Evolutionary conservation across 2,888 invertebrate species (phyloP), one percentile per base, ranked within the genome.

Genomic region (Drosophila paracracens): DNA sequence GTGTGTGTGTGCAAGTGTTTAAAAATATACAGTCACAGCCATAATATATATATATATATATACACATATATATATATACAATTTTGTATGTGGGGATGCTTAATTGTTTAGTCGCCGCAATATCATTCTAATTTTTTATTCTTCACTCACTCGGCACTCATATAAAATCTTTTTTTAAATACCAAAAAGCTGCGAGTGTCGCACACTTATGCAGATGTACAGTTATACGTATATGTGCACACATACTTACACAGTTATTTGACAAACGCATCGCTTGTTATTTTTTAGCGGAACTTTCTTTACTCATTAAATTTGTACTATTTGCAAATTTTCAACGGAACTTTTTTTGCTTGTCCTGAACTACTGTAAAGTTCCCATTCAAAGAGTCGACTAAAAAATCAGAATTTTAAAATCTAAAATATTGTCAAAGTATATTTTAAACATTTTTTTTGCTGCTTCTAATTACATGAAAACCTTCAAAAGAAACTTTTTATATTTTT

Each of bases 31-130:
- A 36, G 27, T 38, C 25, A 31, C n/a, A 65, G n/a, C n/a, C 36
- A 50, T 48, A 57, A n/a, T 53, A 54, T 29, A 5, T n/a, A 25
- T 29, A 10, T 18, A 38, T 27, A 18, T 35, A 36, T 31, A 33
- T 25, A 54, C 16, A 36, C 31, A 13, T 13, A 48, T 13, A 38
- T 36, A 18, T 48, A 63, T 2, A 27, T 35, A 13, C 18, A 33
- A 16, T 16, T 16, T 16, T 46, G 29, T 16, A 25, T n/a, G n/a
- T 48, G 38, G 4, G 21, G 48, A 57, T 60, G 68, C 51, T 69
- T 75, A 62, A 80, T 79, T 79, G 70, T 68, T 69, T 57, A 62
- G 51, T 56, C 66, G 52, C 52, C 56, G 63, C 65, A 66, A 63
- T 63, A 68, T 52, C 64, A 69, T 77, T 65, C 79, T 66, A 69